phyloP scores from a whole-genome alignment of 2,888 invertebrate genomes.

The Synergus gifuensis region DNA sequence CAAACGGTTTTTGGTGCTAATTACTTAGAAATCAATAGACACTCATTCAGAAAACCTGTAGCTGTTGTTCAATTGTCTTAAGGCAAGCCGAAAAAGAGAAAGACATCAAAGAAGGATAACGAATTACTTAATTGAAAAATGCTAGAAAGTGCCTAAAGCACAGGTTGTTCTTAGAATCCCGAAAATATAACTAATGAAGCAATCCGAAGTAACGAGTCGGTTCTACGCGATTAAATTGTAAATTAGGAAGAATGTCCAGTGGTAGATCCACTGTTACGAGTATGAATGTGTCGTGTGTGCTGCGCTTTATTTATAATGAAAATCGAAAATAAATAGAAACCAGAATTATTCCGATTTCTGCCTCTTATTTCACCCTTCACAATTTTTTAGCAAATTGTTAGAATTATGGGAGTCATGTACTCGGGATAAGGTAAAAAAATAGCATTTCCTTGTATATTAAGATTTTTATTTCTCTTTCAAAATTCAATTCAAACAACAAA shows the following conservation, averaged over 20 bases:
- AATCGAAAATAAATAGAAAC: conserved; percentile 62
- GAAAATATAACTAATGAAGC: conserved; percentile 55
- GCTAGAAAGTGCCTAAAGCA: conserved; percentile 55
- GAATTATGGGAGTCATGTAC: no score
- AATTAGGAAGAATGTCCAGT: conserved; percentile 63
- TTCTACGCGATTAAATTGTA: conserved; percentile 53
- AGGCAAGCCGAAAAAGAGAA: conserved; percentile 42
- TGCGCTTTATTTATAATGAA: conserved; percentile 73
- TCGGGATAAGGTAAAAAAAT: not conserved
- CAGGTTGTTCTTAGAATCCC: conserved; percentile 53
- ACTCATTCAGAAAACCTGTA: not conserved
- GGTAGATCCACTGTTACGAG: conserved; percentile 71
- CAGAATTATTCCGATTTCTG: conserved; percentile 21
- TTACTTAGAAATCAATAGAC: not conserved
- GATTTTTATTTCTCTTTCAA: conserved; percentile 40
- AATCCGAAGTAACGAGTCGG: conserved; percentile 52
- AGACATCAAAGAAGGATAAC: conserved; percentile 61
- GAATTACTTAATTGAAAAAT: conserved; percentile 61
- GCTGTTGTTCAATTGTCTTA: not conserved
- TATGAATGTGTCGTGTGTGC: conserved; percentile 76
- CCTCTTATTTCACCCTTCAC: not conserved
- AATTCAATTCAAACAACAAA: conserved; percentile 32
- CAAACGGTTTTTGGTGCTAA: conserved; percentile 27
- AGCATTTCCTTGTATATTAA: conserved; percentile 35
- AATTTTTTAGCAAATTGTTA: not conserved